phyloP scores from a whole-genome alignment of 2,797 vertebrate genomes.

The Tenualosa ilisha region DNA sequence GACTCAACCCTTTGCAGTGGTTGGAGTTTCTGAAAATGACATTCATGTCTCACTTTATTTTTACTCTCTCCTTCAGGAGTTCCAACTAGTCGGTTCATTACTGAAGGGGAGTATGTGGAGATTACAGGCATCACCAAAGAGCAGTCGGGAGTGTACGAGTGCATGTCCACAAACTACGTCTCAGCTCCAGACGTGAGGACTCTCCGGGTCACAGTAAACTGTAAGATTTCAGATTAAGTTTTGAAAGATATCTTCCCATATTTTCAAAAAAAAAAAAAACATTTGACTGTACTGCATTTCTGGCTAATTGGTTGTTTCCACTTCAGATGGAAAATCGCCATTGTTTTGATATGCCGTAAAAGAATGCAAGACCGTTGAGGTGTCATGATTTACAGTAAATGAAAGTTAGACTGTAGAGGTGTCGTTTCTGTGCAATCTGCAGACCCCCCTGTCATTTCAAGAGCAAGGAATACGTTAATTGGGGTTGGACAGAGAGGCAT shows the following conservation, averaged over 20 bases:
- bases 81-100: slow-evolving; percentile 73
- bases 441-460: slow-evolving; percentile 76
- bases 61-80: slow-evolving; percentile 67
- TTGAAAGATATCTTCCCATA: background rate
- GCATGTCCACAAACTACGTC: slow-evolving; percentile 91
- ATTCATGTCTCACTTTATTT: background rate
- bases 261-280: no score
- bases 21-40: no score
- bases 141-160: slow-evolving; percentile 93
- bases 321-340: background rate
- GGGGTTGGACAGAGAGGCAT: slow-evolving; percentile 92
- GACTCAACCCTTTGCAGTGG: no score
- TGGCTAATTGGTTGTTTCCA: background rate
- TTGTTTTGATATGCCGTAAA: background rate
- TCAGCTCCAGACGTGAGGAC: slow-evolving; percentile 83
- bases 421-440: slow-evolving; percentile 21
- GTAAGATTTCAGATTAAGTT: slow-evolving; percentile 72
- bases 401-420: background rate
- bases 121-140: slow-evolving; percentile 91
- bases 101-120: slow-evolving; percentile 90
- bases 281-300: background rate
- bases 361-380: background rate
- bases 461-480: slow-evolving; percentile 85
- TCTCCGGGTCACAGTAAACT: slow-evolving; percentile 92
- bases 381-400: background rate